Percentiles rank a stretch among this genome's conserved stretches.
Conservation (phyloP, 2,797 vertebrate species). For the Spinibarbus caldwelli region DNA sequence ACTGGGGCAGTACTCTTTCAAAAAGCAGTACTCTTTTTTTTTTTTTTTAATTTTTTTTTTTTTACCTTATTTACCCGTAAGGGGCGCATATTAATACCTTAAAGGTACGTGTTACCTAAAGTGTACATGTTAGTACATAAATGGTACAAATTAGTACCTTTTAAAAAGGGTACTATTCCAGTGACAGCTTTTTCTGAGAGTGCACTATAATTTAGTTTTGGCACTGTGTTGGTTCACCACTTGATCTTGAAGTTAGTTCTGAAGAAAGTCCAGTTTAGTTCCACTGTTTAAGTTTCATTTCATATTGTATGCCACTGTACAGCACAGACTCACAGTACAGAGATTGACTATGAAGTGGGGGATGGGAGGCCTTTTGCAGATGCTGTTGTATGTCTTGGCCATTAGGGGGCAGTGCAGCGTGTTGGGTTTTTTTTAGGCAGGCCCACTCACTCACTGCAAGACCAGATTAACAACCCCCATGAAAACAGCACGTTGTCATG, state of each 20-base stretch:
- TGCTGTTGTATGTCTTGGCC: slow-evolving; percentile 48
- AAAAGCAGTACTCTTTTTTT: too few relatives aligned
- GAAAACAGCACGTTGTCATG: slow-evolving; percentile 54
- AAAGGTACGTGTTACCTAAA: not conserved
- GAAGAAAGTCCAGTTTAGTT: not conserved
- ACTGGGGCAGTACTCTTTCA: not conserved
- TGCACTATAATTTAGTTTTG: not conserved
- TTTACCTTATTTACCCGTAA: too few relatives aligned
- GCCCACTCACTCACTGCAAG: slow-evolving; percentile 51
- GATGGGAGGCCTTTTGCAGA: slow-evolving; percentile 51
- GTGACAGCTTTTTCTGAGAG: not conserved
- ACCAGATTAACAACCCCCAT: slow-evolving; percentile 60
- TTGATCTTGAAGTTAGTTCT: not conserved
- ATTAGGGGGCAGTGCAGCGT: slow-evolving; percentile 65
- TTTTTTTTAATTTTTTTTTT: too few relatives aligned
- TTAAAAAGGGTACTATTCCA: not conserved
- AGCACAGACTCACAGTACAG: slow-evolving; percentile 2
- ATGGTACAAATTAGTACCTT: not conserved
- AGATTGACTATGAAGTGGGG: slow-evolving; percentile 40
- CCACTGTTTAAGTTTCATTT: not conserved
- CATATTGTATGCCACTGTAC: not conserved
- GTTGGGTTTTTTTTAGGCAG: slow-evolving; percentile 52
- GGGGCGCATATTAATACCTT: not conserved
- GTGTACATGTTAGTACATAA: not conserved
- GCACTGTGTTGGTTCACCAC: not conserved